phyloP scores from a whole-genome alignment of 53 echinoderm and acorn worm species.

The Antedon mediterranea region DNA sequence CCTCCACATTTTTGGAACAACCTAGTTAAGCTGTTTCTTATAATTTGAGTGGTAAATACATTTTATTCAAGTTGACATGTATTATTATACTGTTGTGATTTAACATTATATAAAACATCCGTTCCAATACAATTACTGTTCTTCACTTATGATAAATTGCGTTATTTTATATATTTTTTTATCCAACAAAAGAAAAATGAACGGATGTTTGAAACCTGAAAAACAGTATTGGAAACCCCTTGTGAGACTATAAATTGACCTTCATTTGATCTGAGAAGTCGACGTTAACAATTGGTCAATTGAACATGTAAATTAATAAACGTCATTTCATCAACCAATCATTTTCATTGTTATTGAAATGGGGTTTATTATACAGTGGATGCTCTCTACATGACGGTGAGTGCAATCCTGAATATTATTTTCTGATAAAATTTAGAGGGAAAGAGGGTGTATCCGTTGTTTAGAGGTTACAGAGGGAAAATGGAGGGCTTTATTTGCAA shows the following conservation, averaged over 20 bases:
- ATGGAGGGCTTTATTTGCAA: slow-evolving; percentile 34
- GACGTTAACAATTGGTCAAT: slow-evolving; percentile 38
- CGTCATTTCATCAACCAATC: slow-evolving; percentile 49
- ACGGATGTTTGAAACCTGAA: slow-evolving; percentile 10
- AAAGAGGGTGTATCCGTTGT: slow-evolving; percentile 42
- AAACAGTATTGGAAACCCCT: slow-evolving; percentile 50
- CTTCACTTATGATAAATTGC: too few species aligned
- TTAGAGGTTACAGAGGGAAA: slow-evolving; percentile 20
- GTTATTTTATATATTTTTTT: not conserved
- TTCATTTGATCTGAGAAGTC: not conserved
- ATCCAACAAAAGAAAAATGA: too few species aligned
- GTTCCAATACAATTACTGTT: too few species aligned
- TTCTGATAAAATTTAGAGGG: slow-evolving; percentile 97
- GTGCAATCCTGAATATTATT: slow-evolving; percentile 96
- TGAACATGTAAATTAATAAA: slow-evolving; percentile 54
- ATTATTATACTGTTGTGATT: too few species aligned
- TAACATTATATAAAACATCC: too few species aligned
- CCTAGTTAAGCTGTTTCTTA: too few species aligned
- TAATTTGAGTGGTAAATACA: too few species aligned
- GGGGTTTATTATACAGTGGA: slow-evolving; percentile 69
- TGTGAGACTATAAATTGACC: slow-evolving; percentile 46
- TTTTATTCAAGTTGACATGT: too few species aligned
- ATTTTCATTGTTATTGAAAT: slow-evolving; percentile 71
- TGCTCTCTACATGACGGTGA: slow-evolving; percentile 80
- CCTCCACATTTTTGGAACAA: too few species aligned